phyloP scores from a whole-genome alignment of 1,140 invertebrate species.

The Drosophila ohnishii region DNA sequence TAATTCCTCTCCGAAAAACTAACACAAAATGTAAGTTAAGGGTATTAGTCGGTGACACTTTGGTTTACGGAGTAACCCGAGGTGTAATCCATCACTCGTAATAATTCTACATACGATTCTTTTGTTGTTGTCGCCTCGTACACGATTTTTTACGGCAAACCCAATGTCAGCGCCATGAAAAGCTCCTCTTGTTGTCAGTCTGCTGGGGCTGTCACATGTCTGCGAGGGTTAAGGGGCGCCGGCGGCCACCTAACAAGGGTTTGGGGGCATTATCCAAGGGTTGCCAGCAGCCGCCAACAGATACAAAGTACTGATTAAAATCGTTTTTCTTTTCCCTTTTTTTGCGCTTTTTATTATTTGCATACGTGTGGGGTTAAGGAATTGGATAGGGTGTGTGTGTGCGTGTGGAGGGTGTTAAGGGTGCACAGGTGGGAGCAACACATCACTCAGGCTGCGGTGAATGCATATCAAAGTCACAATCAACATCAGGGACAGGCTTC shows the following conservation, averaged over 20 bases:
- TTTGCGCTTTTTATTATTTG: constrained; percentile 67
- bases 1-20: background rate
- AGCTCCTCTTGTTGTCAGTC: constrained; percentile 53
- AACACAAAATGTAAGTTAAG: too few relatives aligned
- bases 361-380: constrained; percentile 16
- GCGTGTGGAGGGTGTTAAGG: constrained; percentile 7
- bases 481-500: constrained; percentile 53
- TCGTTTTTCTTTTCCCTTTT: constrained; percentile 37
- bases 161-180: constrained; percentile 77
- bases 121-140: constrained; percentile 34
- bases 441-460: constrained; percentile 70
- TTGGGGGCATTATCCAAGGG: constrained; percentile 34
- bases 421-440: constrained; percentile 29
- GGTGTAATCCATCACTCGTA: constrained; percentile 19
- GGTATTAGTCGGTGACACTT: background rate
- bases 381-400: background rate
- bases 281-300: constrained; percentile 62
- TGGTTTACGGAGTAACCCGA: constrained; percentile 4
- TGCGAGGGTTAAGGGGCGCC: constrained; percentile 2
- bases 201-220: constrained; percentile 53
- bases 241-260: constrained; percentile 16
- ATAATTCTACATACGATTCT: constrained; percentile 8
- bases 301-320: constrained; percentile 82
- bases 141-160: constrained; percentile 71
- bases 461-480: constrained; percentile 81